Evolutionary conservation across 2,888 invertebrate species (phyloP).

Genomic region (Orthonevra nobilis): DNA sequence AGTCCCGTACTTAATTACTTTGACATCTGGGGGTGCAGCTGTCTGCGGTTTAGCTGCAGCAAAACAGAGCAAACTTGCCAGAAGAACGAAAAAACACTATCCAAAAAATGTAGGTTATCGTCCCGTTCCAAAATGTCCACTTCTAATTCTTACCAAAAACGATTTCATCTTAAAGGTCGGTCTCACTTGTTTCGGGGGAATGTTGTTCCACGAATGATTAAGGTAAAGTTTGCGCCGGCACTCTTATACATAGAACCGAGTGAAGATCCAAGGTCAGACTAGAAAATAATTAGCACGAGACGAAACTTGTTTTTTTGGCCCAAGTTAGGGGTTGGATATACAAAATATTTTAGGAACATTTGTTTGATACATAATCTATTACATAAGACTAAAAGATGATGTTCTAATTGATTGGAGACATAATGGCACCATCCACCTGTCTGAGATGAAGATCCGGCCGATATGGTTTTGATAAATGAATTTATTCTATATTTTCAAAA

Average conservation of each 20-base stretch:
- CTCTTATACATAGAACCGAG: slow-evolving; percentile 33
- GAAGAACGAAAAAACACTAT: slow-evolving; percentile 27
- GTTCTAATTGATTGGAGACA: no score
- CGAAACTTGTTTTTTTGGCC: neutral
- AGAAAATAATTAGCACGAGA: slow-evolving; percentile 3
- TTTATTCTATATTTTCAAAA: no score
- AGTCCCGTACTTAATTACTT: slow-evolving; percentile 30
- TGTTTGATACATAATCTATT: no score
- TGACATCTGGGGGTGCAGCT: slow-evolving; percentile 19
- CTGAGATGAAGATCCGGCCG: no score
- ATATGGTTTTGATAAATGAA: no score
- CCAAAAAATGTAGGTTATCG: neutral
- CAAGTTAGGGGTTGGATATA: no score
- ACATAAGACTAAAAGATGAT: no score
- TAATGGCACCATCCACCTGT: no score
- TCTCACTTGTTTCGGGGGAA: neutral
- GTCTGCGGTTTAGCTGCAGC: slow-evolving; percentile 26
- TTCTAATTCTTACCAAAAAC: slow-evolving; percentile 19
- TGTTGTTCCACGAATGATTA: slow-evolving; percentile 25
- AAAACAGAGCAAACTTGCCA: slow-evolving; percentile 20
- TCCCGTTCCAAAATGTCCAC: no score
- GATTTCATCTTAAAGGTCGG: slow-evolving; percentile 23
- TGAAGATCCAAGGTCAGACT: slow-evolving; percentile 26
- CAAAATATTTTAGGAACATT: no score
- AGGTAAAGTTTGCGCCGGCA: neutral